These are phyloP conservation scores for Heterodera schachtii DNA, from an alignment of 1,140 invertebrate species.

Conservation along the genomic window DNA sequence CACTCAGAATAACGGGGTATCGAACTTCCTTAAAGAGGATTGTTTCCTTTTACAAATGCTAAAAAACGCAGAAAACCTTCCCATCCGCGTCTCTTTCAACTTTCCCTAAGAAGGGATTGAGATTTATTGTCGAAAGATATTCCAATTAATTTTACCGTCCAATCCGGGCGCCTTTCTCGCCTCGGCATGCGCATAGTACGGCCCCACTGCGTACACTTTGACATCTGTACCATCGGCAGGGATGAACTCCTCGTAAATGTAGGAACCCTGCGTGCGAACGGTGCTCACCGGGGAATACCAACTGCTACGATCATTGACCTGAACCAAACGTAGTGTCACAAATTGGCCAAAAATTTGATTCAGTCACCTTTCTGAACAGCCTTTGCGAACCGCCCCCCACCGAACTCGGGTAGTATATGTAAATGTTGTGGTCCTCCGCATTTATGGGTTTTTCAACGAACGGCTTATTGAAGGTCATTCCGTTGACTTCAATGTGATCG, in stretches of 20 bases:
- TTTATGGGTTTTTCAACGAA: conserved; percentile 94
- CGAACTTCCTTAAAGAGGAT: conserved; percentile 76
- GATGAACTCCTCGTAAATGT: conserved; percentile 99
- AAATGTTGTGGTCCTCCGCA: conserved; percentile 99
- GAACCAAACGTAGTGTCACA: conserved; percentile 27
- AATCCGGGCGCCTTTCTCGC: conserved; percentile 92
- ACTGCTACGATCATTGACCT: conserved; percentile 96
- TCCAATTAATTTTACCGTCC: conserved; percentile 69
- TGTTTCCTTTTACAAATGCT: too few relatives aligned
- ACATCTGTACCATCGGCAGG: conserved; percentile 96
- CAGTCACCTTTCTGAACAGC: conserved; percentile 86
- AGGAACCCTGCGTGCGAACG: conserved; percentile 93
- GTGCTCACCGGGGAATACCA: conserved; percentile 95
- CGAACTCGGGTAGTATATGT: conserved; percentile 98
- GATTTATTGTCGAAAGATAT: background rate
- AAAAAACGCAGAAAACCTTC: conserved; percentile 69
- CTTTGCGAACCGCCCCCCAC: conserved; percentile 94
- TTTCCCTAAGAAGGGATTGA: conserved; percentile 75
- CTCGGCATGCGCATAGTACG: conserved; percentile 98
- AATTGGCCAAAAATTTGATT: background rate
- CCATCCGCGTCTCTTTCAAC: conserved; percentile 97
- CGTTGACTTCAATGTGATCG: conserved; percentile 97
- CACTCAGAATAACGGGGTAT: conserved; percentile 95
- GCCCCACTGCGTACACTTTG: conserved; percentile 89
- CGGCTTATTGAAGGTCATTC: conserved; percentile 84